phyloP scores from a whole-genome alignment of 2,797 vertebrate species.

The Macropodus opercularis region DNA sequence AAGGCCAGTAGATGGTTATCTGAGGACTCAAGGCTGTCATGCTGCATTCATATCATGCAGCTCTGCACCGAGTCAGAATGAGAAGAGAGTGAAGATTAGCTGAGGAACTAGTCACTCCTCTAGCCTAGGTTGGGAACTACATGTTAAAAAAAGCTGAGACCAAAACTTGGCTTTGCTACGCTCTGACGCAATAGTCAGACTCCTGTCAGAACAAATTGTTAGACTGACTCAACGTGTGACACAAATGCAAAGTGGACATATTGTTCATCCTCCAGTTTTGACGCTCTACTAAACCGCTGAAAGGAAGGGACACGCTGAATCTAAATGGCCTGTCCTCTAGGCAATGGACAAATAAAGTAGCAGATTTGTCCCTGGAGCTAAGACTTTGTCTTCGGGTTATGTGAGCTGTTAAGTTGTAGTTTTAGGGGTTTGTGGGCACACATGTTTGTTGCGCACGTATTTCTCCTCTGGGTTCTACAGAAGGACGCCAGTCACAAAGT shows the following conservation, averaged over 20 bases:
- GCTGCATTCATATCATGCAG: slow-evolving; percentile 53
- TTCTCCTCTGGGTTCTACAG: slow-evolving; percentile 31
- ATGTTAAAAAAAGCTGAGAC: slow-evolving; percentile 7
- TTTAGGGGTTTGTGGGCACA: too few relatives aligned
- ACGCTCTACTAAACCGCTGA: slow-evolving; percentile 9
- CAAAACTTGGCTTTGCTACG: slow-evolving; percentile 20
- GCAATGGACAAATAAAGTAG: slow-evolving; percentile 4
- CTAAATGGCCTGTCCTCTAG: background rate
- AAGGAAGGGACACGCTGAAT: slow-evolving; percentile 1
- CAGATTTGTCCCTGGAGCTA: background rate
- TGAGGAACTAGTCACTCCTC: slow-evolving; percentile 13
- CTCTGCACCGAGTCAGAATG: slow-evolving; percentile 32
- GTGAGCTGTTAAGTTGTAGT: background rate
- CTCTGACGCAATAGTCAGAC: background rate
- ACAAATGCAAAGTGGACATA: background rate
- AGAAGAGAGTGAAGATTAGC: slow-evolving; percentile 33
- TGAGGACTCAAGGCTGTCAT: slow-evolving; percentile 31
- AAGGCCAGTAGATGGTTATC: slow-evolving; percentile 59
- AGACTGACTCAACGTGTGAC: background rate
- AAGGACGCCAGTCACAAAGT: slow-evolving; percentile 36
- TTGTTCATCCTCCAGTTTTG: slow-evolving; percentile 11
- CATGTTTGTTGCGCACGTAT: slow-evolving; percentile 10
- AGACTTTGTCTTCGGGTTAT: background rate
- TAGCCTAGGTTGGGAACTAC: slow-evolving; percentile 15
- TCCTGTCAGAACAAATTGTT: slow-evolving; percentile 14